Evolutionary conservation across 2,888 invertebrate genomes (phyloP).

Genomic region (Emmelina monodactyla): DNA sequence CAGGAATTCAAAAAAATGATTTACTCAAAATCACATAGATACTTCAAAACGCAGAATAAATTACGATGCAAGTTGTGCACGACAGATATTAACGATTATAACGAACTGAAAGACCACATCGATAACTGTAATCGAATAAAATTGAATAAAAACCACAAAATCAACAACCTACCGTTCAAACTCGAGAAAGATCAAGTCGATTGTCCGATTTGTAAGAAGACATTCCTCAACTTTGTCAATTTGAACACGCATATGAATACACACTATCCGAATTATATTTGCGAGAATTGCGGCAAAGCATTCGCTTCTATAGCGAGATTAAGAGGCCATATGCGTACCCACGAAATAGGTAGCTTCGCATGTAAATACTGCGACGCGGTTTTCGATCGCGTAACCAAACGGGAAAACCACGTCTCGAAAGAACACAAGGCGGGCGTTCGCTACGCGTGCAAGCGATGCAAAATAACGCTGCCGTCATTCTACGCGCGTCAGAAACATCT

Average conservation of each 20-base stretch:
- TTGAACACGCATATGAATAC: conserved; percentile 61
- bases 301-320: conserved; percentile 59
- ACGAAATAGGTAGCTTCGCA: conserved; percentile 53
- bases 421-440: conserved; percentile 50
- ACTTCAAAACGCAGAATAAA: conserved; percentile 26
- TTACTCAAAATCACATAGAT: conserved; percentile 34
- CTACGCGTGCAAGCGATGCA: conserved; percentile 49
- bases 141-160: conserved; percentile 19
- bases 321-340: conserved; percentile 57
- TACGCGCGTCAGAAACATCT: conserved; percentile 53
- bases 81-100: conserved; percentile 30
- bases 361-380: conserved; percentile 43
- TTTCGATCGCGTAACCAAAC: conserved; percentile 47
- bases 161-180: conserved; percentile 49
- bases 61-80: conserved; percentile 46
- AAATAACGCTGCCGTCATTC: conserved; percentile 45
- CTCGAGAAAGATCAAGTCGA: conserved; percentile 52
- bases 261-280: conserved; percentile 58
- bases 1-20: conserved; percentile 47
- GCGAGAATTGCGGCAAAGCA: conserved; percentile 59
- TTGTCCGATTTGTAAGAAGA: conserved; percentile 49
- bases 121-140: conserved; percentile 33
- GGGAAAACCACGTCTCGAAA: conserved; percentile 53
- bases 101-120: conserved; percentile 33
- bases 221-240: conserved; percentile 46